Base-by-base conservation (phyloP, 1,140 invertebrate species). In the Eurosta solidaginis region DNA sequence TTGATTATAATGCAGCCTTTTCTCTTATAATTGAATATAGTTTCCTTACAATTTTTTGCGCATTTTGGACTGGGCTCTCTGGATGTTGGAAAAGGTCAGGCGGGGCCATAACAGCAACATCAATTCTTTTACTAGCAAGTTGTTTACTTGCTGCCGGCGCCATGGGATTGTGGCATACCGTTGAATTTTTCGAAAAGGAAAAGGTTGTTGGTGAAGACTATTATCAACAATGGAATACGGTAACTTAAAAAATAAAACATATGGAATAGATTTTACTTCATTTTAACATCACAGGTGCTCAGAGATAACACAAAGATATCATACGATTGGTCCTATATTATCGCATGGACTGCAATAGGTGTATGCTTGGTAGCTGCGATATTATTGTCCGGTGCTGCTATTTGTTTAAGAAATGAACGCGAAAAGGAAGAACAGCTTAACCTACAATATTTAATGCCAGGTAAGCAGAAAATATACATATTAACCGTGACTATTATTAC, bases 361-460 rank as follows among this genome's bases (percentile, higher is more conserved):
- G 93, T 95, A 90, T 93, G 94, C 83, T 91, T 97, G 82, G 89
- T 96, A 83, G 94, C 95, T 82, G 94, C 96, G 89, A 94, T 97
- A 86, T 92, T 97, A 87, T 95, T 97, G 89, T 96, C 95, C 81
- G 95, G 95, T 82, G 94, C 95, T 81, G 96, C 96, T 82, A 94
- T 97, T 89, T 97, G 96, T 90, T 92, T 97, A 88, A 92, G 95
- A 88, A 94, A 94, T 88, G 96, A 98, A 89, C 92, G 94, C 88
- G 95, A 97, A 89, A 92, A 94, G 88, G 96, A 98, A 89, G 95
- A 97, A 90, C 94, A 95, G 87, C 94, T 96, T 91, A 97, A 97
- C 91, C 96, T 97, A 94, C 96, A 97, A 91, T 97, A 98, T 90
- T 91, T 97, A 89, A 97, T 98, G 96, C 96, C 96, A 89, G 95